Base-by-base conservation (phyloP, 2,888 invertebrate species). In the Pachydiplax longipennis region DNA sequence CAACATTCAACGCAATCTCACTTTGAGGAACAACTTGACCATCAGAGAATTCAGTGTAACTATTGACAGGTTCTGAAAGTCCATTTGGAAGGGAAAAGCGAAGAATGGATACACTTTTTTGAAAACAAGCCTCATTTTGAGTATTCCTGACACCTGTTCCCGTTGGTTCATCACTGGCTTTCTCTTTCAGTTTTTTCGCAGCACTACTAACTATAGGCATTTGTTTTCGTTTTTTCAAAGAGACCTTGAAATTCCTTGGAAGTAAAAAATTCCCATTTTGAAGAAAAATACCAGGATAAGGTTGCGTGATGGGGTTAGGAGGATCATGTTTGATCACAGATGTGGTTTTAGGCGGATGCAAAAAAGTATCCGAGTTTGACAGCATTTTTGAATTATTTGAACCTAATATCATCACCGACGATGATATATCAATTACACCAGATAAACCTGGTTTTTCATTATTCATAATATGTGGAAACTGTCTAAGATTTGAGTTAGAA, bases 221-320 rank as follows among this genome's bases (percentile, higher is more conserved):
- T 37, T 31, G 58, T n/a, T 61, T 87, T 22, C 87, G 37, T 22
- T 61, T 61, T 31, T 87, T 87, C n/a, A 87, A 87, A 61, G 35
- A n/a, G 22, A 87, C 37, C 37, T 61, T 87, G 22, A 87, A 61
- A 37, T 87, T 58, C 12, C 61, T 87, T 22, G 87, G 61, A 61
- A 87, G 61, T 87, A 87, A 37, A n/a, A 61, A 35, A 35, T 87
- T 58, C 61, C 65, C 65, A 87, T 87, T 87, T n/a, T 37, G 58
- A 37, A 61, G 87, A 87, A 65, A 87, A 37, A 87, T 87, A 22
- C 87, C 87, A 2, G 87, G 87, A 61, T 87, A 87, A 87, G 87
- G 87, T 65, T 87, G 87, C 22, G 87, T 61, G 13, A 61, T 87
- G 31, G 37, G 35, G n/a, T 22, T 61, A 10, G 61, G 18, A 61